Conservation (phyloP, 2,888 invertebrate species). For the Lydus trimaculatus region DNA sequence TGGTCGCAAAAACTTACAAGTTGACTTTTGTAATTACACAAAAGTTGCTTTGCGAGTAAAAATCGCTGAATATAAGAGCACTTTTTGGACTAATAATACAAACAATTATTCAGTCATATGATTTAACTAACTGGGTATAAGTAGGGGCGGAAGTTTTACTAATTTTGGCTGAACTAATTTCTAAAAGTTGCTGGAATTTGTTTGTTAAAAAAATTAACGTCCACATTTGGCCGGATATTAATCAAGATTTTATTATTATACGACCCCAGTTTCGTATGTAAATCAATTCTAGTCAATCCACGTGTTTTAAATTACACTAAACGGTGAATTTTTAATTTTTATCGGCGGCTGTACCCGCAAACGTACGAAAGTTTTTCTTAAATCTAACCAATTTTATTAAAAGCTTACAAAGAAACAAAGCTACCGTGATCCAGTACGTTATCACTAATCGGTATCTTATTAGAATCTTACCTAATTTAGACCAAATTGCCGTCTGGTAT, state of each 20-base stretch:
- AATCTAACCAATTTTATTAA: too few relatives aligned
- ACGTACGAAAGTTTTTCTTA: too few relatives aligned
- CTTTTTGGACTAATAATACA: too few relatives aligned
- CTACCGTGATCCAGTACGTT: slow-evolving; percentile 16
- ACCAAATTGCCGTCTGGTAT: slow-evolving; percentile 27
- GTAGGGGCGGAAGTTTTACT: too few relatives aligned
- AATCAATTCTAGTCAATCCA: slow-evolving; percentile 23
- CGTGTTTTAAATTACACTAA: slow-evolving; percentile 29
- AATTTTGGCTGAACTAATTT: too few relatives aligned
- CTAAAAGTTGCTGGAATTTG: not conserved
- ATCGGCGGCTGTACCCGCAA: not conserved
- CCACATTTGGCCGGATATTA: slow-evolving; percentile 3
- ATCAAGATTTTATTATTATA: slow-evolving; percentile 12
- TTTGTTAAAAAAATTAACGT: too few relatives aligned
- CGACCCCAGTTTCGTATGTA: slow-evolving; percentile 26
- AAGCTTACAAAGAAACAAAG: not conserved
- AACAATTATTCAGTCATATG: too few relatives aligned
- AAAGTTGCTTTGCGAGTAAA: too few relatives aligned
- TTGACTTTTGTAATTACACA: too few relatives aligned
- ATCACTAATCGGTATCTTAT: slow-evolving; percentile 34
- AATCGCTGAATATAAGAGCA: too few relatives aligned
- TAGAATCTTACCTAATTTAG: slow-evolving; percentile 35
- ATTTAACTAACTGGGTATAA: too few relatives aligned
- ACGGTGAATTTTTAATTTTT: slow-evolving; percentile 17
- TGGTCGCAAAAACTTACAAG: too few relatives aligned